Evolutionary conservation across 1,140 invertebrate species (phyloP), one percentile per base, ranked within the genome.

Genomic region (Arion vulgaris): DNA sequence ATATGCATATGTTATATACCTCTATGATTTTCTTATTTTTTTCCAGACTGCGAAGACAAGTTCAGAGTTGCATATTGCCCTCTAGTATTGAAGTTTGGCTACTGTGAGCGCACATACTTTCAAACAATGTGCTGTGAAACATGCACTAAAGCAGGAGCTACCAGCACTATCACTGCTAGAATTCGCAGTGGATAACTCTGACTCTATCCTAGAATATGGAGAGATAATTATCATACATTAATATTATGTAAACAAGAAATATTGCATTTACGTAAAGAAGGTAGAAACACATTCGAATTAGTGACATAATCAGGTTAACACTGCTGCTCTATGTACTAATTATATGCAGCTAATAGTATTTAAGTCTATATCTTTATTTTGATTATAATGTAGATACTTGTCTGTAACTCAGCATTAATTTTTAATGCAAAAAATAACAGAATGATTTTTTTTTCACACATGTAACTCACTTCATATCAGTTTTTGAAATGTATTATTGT

Each of bases 111-210:
- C 15, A 75, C 87, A 26, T 91, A 91, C 83, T 91, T 91, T 84
- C 83, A 85, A 34, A 86, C 86, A 28, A 88, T 91, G 85, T 90
- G 90, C 81, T 91, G 90, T 83, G 82, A 87, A 72, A 88, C 90
- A 17, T 90, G 90, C 84, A 71, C 76, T 17, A 74, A 53, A 39
- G 38, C 38, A 39, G 38, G 38, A 23, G n/a, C 5, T 17, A 39
- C 38, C 71, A 49, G 38, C 41, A 39, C 38, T 23, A 49, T 1
- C 26, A 39, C 19, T 11, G 38, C 38, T 2, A 73, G 71, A 23
- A 39, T 73, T 11, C 17, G 71, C n/a, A 73, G 36, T 9, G 41
- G 71, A 73, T 39, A 73, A 28, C 36, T 2, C 5, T n/a, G 2
- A 73, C 2, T 57, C 5, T 57, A 15, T 11, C 19, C 53, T 11